These are phyloP conservation scores for Capricornis sumatraensis DNA, from an alignment of 2,113 vertebrate species.

Conservation along the genomic window DNA sequence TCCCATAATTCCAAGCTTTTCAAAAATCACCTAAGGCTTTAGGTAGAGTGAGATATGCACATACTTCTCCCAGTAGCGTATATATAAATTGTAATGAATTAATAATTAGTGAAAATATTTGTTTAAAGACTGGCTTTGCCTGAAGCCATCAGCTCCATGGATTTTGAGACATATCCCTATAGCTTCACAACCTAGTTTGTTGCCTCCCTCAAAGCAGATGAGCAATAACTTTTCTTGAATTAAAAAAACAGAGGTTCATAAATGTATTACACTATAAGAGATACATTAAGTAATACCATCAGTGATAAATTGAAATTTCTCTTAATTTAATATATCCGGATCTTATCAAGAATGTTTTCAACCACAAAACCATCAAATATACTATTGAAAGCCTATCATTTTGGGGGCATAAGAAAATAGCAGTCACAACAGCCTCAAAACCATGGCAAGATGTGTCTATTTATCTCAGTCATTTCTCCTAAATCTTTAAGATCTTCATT, in stretches of 20 bases:
- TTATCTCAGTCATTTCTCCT: not conserved
- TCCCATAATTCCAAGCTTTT: not conserved
- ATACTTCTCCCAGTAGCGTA: not conserved
- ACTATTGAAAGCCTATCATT: not conserved
- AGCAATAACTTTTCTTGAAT: not conserved
- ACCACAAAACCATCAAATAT: not conserved
- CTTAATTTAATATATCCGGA: not conserved
- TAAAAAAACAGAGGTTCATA: not conserved
- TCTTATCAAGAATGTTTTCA: not conserved
- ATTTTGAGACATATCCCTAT: not conserved
- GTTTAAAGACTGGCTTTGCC: not conserved
- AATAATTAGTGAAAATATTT: not conserved
- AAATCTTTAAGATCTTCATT: not conserved
- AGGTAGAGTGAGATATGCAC: not conserved
- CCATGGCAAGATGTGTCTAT: not conserved
- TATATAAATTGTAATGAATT: slow-evolving; percentile 27
- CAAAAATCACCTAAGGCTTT: slow-evolving; percentile 29
- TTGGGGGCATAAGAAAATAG: not conserved
- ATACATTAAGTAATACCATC: not conserved
- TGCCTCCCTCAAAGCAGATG: not conserved
- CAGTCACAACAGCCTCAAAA: not conserved
- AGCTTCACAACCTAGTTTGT: not conserved
- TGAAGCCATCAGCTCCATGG: not conserved
- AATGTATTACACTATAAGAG: not conserved
- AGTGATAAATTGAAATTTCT: not conserved